These are phyloP conservation scores for Tamandua tetradactyla DNA, from an alignment of 2,797 vertebrate species.

Conservation along the genomic window DNA sequence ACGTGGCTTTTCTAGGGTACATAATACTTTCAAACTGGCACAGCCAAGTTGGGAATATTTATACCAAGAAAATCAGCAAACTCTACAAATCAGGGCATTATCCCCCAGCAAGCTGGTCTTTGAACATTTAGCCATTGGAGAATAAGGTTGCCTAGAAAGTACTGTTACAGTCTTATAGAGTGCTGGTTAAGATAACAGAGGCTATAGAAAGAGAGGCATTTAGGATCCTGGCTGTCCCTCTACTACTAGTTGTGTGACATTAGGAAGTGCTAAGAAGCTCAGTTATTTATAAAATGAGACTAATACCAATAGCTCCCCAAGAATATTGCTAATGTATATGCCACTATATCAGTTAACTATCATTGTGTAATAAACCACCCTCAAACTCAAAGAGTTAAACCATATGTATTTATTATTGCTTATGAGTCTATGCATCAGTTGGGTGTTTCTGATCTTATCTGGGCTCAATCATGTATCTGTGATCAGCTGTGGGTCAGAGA, in stretches of 20 bases:
- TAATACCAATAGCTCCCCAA: not conserved
- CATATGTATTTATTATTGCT: too few species aligned
- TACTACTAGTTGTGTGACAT: not conserved
- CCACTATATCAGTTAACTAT: not conserved
- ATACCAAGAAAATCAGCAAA: conserved; percentile 16
- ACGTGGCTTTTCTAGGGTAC: too few species aligned
- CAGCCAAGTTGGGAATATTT: not conserved
- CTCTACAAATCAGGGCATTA: not conserved
- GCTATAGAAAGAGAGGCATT: not conserved
- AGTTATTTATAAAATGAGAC: not conserved
- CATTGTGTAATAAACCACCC: too few species aligned
- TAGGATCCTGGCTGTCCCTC: not conserved
- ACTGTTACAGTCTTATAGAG: not conserved
- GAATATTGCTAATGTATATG: not conserved
- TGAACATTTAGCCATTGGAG: not conserved
- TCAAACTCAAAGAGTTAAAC: too few species aligned
- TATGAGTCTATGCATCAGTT: not conserved
- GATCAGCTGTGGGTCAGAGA: not conserved
- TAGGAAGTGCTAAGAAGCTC: not conserved
- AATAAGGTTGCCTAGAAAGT: not conserved
- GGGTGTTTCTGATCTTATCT: not conserved
- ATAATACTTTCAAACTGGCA: too few species aligned
- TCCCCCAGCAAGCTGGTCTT: not conserved
- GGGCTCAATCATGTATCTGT: not conserved
- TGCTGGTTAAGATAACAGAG: not conserved